These are phyloP conservation scores for Phyllotis vaccarum DNA, from an alignment of 2,797 vertebrate species.

Conservation along the genomic window DNA sequence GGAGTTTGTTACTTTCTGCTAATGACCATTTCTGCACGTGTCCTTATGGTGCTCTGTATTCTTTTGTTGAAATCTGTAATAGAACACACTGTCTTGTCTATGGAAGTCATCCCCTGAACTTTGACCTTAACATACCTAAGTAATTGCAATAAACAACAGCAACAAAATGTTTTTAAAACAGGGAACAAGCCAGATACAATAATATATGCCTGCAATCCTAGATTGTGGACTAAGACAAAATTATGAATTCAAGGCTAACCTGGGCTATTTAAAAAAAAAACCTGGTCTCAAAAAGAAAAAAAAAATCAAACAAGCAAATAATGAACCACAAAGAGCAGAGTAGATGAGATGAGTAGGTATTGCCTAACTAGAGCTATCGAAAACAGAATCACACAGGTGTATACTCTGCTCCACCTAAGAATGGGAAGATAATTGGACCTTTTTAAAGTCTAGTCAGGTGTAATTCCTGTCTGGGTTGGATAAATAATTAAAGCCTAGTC, in stretches of 20 bases:
- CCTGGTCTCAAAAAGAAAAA: background rate
- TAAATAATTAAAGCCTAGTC: background rate
- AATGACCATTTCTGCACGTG: background rate
- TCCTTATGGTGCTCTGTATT: background rate
- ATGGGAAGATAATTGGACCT: background rate
- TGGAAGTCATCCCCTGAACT: background rate
- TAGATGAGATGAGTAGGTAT: accelerated
- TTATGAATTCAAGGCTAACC: background rate
- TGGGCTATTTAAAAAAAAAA: background rate
- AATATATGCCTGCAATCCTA: background rate
- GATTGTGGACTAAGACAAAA: background rate
- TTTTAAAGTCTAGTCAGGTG: background rate
- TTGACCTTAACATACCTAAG: background rate
- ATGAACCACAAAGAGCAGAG: background rate
- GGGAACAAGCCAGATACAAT: background rate
- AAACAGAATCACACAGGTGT: background rate
- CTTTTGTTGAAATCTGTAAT: background rate
- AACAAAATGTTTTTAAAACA: background rate
- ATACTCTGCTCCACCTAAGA: background rate
- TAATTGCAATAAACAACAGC: background rate
- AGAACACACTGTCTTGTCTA: background rate
- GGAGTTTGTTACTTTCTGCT: background rate
- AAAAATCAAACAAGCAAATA: background rate
- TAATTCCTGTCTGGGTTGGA: background rate
- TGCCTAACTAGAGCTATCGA: background rate